Evolutionary conservation across 2,888 invertebrate species (phyloP).

Genomic region (Physocephala rufipes): DNA sequence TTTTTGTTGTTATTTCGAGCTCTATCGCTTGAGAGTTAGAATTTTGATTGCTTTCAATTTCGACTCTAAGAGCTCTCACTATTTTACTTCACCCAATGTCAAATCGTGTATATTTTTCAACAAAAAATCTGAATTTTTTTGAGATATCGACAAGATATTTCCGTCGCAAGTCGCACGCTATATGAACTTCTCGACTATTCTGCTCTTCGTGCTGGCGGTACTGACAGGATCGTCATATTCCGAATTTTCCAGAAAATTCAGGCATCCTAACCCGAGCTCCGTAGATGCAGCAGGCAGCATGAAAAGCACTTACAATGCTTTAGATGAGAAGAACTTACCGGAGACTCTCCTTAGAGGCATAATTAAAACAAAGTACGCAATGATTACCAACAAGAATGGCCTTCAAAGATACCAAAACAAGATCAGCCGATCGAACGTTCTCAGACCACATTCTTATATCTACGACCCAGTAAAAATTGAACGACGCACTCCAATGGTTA

Average conservation of each 20-base stretch:
- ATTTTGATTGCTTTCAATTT: not conserved
- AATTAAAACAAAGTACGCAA: not conserved
- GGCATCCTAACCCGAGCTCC: not conserved
- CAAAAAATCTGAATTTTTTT: not conserved
- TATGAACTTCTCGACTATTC: not conserved
- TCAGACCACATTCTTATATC: too few relatives aligned
- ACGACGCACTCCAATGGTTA: too few relatives aligned
- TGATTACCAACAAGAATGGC: slow-evolving; percentile 9
- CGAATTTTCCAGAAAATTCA: not conserved
- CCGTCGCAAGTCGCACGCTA: not conserved
- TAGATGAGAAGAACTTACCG: not conserved
- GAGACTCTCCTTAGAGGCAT: slow-evolving; percentile 2
- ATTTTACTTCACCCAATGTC: not conserved
- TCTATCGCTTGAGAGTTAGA: not conserved
- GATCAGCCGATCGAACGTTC: not conserved
- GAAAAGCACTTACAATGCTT: too few relatives aligned
- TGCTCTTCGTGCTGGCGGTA: not conserved
- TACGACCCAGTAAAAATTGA: too few relatives aligned
- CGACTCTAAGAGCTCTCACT: not conserved
- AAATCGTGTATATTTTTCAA: not conserved
- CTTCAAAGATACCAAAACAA: not conserved
- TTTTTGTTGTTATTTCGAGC: not conserved
- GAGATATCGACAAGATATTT: not conserved
- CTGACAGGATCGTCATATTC: not conserved
- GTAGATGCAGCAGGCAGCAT: not conserved